Evolutionary conservation across 1,140 invertebrate species (phyloP).

Genomic region (Homalodisca vitripennis): DNA sequence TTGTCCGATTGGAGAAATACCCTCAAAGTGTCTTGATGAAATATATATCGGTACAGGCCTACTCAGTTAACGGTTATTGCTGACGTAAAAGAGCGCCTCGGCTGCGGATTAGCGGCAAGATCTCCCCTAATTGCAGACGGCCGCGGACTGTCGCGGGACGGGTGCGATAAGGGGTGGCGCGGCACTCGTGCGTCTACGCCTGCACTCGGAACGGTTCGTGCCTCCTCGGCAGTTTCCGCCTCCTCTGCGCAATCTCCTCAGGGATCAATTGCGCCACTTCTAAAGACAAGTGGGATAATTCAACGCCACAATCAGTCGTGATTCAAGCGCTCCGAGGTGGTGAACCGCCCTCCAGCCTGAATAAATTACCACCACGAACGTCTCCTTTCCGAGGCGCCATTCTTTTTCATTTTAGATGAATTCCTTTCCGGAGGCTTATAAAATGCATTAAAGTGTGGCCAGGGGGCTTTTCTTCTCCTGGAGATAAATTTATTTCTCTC

Average conservation of each 20-base stretch:
- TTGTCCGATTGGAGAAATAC: not conserved
- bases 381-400: slow-evolving; percentile 10
- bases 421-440: slow-evolving; percentile 26
- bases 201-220: not conserved
- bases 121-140: not conserved
- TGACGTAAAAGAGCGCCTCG: slow-evolving; percentile 14
- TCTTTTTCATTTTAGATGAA: slow-evolving; percentile 25
- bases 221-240: not conserved
- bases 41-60: not conserved
- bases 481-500: slow-evolving; percentile 21
- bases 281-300: slow-evolving; percentile 26
- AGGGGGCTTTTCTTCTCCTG: slow-evolving; percentile 14
- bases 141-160: not conserved
- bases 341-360: slow-evolving; percentile 10
- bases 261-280: slow-evolving; percentile 26
- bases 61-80: not conserved
- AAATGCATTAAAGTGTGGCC: slow-evolving; percentile 16
- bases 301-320: slow-evolving; percentile 10
- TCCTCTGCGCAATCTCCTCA: slow-evolving; percentile 9
- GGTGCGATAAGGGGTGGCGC: not conserved
- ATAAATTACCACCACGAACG: slow-evolving; percentile 18
- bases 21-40: not conserved
- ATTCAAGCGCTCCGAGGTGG: slow-evolving; percentile 13
- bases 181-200: slow-evolving; percentile 5
- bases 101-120: no score